A percentile compares a stretch with the other conserved stretches of the same genome.
phyloP scores from a whole-genome alignment of 2,113 vertebrate species.

The Etia nguti region DNA sequence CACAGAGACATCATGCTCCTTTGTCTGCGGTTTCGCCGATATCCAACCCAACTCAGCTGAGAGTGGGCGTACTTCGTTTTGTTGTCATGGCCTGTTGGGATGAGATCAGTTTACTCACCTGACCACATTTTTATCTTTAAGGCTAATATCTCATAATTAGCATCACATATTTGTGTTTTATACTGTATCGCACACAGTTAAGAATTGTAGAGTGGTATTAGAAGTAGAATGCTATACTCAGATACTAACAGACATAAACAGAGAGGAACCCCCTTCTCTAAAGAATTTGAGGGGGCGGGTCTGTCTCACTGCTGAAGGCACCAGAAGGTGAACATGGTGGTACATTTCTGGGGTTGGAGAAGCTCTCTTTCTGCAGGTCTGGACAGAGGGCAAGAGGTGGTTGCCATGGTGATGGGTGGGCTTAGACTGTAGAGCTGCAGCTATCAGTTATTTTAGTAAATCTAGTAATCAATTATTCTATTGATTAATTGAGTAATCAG shows the following conservation, averaged over 20 bases:
- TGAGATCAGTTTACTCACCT: not conserved
- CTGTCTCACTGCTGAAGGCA: not conserved
- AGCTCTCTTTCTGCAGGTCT: not conserved
- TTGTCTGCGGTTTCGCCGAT: not conserved
- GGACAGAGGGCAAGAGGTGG: not conserved
- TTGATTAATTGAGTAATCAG: too few species aligned
- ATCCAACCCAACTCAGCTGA: not conserved
- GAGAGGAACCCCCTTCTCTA: not conserved
- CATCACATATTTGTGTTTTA: not conserved
- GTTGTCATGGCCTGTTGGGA: not conserved
- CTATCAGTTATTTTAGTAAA: too few species aligned
- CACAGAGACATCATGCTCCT: not conserved
- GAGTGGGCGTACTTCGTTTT: not conserved
- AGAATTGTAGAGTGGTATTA: not conserved
- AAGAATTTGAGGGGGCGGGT: not conserved
- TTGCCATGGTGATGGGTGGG: not conserved
- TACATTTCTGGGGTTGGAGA: not conserved
- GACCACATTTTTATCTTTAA: not conserved
- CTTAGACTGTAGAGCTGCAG: too few species aligned
- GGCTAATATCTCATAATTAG: not conserved
- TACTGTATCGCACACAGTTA: rapidly evolving
- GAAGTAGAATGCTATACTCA: rapidly evolving
- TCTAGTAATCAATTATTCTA: too few species aligned
- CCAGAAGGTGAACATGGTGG: not conserved
- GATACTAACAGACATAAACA: not conserved